Evolutionary conservation across 2,797 vertebrate genomes (phyloP), one percentile per base, ranked within the genome.

Genomic region (Tragopan temminckii): DNA sequence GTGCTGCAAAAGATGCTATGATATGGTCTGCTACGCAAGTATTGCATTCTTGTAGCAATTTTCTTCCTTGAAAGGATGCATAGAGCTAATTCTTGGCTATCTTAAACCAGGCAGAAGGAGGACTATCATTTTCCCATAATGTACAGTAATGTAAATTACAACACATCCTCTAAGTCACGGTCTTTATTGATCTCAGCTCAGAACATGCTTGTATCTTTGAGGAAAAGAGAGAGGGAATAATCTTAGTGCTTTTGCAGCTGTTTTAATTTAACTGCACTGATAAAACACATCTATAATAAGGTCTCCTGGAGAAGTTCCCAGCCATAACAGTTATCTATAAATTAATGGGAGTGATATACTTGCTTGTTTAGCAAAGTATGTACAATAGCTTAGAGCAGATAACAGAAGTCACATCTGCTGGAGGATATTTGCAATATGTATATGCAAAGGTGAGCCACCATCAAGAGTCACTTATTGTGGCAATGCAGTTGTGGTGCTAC

Each of bases 211-310:
- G 9, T 89, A 79, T 87, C 55, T 94, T 75, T 42, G 66, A 53
- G 43, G 61, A 42, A 6, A 52, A 23, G 23, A 7, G 63, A 88
- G 29, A 86, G 38, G 66, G 57, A 77, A 88, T 77, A 94, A 96
- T 70, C 68, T 59, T 48, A 80, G 53, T 90, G 40, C 82, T 97
- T 96, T 89, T 88, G 93, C 81, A 90, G 43, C 13, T 87, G 67
- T 55, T 91, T 94, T 82, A 89, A 84, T 97, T 94, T 95, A 96
- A 91, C 17, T 94, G 50, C 52, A 67, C 66, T 77, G 85, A 92
- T 93, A 80, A 81, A 96, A 97, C 63, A 86, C 64, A 85, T 88
- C 86, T 68, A 92, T 90, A 91, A 93, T 95, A 87, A 96, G 79
- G 80, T 66, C 82, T 88, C 21, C 46, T 95, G 94, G 91, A 96